Evolutionary conservation across 53 echinoderm and acorn worm genomes (phyloP).

Genomic region (Patiria pectinifera): DNA sequence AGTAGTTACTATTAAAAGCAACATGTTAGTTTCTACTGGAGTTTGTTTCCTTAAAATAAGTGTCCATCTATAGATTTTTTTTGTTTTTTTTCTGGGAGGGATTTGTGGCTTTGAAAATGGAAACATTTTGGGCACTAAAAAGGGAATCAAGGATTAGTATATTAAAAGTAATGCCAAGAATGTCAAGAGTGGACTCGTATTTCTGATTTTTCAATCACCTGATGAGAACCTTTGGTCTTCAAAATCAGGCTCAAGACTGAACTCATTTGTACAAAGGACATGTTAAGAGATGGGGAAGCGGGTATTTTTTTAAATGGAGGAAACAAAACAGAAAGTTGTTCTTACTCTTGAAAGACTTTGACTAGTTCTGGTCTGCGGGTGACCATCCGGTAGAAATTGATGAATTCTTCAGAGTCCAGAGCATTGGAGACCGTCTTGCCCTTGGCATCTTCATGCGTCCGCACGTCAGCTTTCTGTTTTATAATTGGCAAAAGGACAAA

Average conservation of each 20-base stretch:
- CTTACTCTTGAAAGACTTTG: constrained; percentile 65
- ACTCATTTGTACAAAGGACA: neutral
- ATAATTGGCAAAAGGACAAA: neutral
- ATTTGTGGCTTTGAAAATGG: too few relatives aligned
- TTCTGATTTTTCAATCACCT: too few relatives aligned
- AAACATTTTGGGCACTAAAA: too few relatives aligned
- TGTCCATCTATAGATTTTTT: too few relatives aligned
- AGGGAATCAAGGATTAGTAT: too few relatives aligned
- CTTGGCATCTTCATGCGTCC: constrained; percentile 45
- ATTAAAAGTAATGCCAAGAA: too few relatives aligned
- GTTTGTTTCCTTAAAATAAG: too few relatives aligned
- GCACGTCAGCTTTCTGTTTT: constrained; percentile 55
- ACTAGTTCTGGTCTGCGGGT: constrained; percentile 86
- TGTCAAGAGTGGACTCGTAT: too few relatives aligned
- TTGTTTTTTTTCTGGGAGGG: too few relatives aligned
- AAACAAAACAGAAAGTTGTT: neutral
- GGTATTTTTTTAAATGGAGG: neutral
- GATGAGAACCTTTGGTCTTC: neutral
- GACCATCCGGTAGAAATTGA: constrained; percentile 84
- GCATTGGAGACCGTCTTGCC: constrained; percentile 66
- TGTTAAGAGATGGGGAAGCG: neutral
- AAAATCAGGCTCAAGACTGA: neutral
- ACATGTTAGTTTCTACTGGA: too few relatives aligned
- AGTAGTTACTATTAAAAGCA: too few relatives aligned
- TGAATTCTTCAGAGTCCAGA: constrained; percentile 88